A percentile compares a stretch with the other conserved stretches of the same genome.
Evolutionary conservation across 1,140 invertebrate species (phyloP).

Genomic region (Aradophagus sp.): DNA sequence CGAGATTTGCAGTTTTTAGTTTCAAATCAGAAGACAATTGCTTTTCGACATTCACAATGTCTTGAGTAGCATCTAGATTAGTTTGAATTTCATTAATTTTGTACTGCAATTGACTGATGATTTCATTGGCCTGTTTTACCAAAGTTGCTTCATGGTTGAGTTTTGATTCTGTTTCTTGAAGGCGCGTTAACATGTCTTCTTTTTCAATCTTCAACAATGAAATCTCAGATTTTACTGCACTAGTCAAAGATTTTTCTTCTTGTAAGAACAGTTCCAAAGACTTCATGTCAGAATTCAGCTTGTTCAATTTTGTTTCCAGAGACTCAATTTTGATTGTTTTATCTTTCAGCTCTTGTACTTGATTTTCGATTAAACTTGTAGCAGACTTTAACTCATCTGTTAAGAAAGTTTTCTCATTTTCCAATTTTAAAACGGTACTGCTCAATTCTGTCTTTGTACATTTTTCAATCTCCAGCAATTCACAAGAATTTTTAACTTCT

Average conservation of each 20-base stretch:
- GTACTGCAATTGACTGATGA: conserved; percentile 1
- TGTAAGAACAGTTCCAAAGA: no score
- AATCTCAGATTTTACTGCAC: conserved; percentile 3
- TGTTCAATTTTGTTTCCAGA: background rate
- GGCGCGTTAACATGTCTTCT: background rate
- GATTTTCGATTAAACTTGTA: background rate
- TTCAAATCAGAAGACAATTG: conserved; percentile 1
- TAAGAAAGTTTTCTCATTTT: conserved; percentile 3
- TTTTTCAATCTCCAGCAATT: conserved; percentile 11
- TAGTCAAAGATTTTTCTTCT: no score
- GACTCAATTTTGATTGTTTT: background rate
- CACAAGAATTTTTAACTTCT: conserved; percentile 12
- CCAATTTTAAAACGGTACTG: no score
- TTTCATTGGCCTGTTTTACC: conserved; percentile 4
- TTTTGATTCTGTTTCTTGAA: conserved; percentile 7
- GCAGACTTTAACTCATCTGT: background rate
- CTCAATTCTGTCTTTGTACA: no score
- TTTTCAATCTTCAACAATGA: conserved; percentile 17
- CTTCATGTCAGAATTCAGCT: background rate
- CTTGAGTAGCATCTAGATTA: conserved; percentile 1
- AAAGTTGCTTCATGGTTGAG: conserved; percentile 2
- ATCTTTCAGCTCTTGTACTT: background rate
- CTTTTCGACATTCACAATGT: conserved; percentile 13
- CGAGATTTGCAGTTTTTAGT: conserved; percentile 1
- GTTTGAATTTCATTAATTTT: background rate